A percentile compares a stretch with the other conserved stretches of the same genome.
Evolutionary conservation across 2,797 vertebrate species (phyloP).

Genomic region (Capromys pilorides): DNA sequence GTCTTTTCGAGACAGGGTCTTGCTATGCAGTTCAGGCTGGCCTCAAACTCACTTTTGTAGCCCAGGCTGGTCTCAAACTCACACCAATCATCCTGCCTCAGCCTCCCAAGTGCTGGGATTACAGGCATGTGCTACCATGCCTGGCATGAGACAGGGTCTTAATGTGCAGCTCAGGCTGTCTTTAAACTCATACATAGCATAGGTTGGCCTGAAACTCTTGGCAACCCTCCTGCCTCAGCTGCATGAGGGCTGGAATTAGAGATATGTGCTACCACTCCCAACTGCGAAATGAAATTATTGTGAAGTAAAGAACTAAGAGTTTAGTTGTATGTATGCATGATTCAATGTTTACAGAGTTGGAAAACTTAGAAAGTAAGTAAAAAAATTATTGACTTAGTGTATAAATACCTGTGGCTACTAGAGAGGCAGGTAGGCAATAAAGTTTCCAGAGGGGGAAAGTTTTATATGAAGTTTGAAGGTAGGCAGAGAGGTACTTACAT

Average conservation of each 20-base stretch:
- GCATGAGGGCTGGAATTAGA: background rate
- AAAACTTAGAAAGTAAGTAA: background rate
- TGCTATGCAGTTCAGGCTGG: no score
- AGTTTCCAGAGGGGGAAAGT: background rate
- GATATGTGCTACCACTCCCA: background rate
- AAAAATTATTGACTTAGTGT: background rate
- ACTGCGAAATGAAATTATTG: background rate
- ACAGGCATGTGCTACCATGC: no score
- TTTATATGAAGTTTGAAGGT: background rate
- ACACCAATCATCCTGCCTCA: no score
- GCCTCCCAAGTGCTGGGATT: no score
- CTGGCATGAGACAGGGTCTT: background rate
- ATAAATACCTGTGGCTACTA: background rate
- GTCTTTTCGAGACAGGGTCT: no score
- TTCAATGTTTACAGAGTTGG: slow-evolving; percentile 10
- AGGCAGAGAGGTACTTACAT: background rate
- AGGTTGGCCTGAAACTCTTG: background rate
- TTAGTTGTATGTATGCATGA: background rate
- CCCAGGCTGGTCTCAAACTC: no score
- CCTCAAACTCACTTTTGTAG: no score
- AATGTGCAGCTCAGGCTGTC: background rate
- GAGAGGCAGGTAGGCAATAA: slow-evolving; percentile 9
- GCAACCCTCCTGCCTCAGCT: background rate
- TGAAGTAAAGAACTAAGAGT: slow-evolving; percentile 1
- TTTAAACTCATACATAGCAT: background rate